Evolutionary conservation across 2,113 vertebrate genomes (phyloP), one percentile per base, ranked within the genome.

Genomic region (Poeciliopsis retropinna): DNA sequence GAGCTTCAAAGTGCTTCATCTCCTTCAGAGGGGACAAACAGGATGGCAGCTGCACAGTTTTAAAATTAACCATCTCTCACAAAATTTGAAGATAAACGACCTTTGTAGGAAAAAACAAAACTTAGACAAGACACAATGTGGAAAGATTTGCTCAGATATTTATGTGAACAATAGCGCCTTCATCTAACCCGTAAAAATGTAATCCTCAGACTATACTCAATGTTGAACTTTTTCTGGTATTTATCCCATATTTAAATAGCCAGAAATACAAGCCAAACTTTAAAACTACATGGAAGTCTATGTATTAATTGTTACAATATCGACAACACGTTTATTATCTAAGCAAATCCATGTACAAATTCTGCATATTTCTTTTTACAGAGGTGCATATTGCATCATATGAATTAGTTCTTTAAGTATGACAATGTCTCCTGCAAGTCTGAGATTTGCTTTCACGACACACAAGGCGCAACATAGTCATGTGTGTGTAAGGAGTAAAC

Each of bases 21-120:
- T 86, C 72, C 76, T 90, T 72, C 29, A 66, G 67, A 51, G 65
- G 72, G 41, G 79, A 75, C 57, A 76, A 78, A 54, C 1, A 1
- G 28, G 5, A 3, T n/a, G 41, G 12, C 32, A 72, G 68, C 65
- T 78, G 61, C 0, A 11, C 41, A 0, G 0, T 29, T 9, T 39
- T 25, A 71, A 60, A 68, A 31, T 82, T 31, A 73, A 64, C 67
- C 13, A 60, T 28, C 47, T 57, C 19, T 28, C 41, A 15, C 13
- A 29, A 1, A 60, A 65, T 63, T 22, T n/a, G 19, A 74, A 22
- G 2, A 34, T 25, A 39, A 28, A 65, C 67, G 17, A 44, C 2
- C 31, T 70, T 65, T 11, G 22, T 37, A 29, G 60, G 27, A 14
- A 27, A 5, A 25, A 1, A 4, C 47, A 19, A 5, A 8, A 1